Evolutionary conservation across 2,888 invertebrate genomes (phyloP), one percentile per base, ranked within the genome.

Genomic region (Clusia tigrina): DNA sequence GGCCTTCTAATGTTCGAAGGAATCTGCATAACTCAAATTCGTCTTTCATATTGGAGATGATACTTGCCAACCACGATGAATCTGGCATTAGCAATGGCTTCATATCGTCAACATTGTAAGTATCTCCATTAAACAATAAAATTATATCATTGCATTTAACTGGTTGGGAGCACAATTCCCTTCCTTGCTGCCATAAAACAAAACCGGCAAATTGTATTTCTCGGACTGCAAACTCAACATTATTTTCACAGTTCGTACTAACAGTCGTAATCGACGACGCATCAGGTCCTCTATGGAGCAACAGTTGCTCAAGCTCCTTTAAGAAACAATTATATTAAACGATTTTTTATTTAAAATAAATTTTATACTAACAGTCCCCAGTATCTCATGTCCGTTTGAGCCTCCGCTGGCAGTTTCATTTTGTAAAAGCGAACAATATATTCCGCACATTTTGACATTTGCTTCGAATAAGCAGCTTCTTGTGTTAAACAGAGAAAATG

Each of bases 41-140:
- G 25, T 66, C 64, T 64, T 75, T 20, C 54, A 80, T 76, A 32
- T 64, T 24, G 1, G 68, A 62, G 2, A 87, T 62, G 63, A 73
- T 81, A 2, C 85, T 72, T 74, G 87, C 83, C 63, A 90, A 83
- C 68, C 85, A 77, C 69, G 81, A 72, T 1, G 89, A 88, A 74
- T 90, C 90, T 66, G 88, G 85, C 6, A 71, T 76, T 55, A 72
- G 65, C 38, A 57, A 68, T 18, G 85, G 81, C 26, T 85, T 79
- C 9, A 57, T 5, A 1, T 54, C 23, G 23, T 63, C 60, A 71
- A 86, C 67, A 42, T 85, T 88, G 84, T 91, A 96, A 69, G 95
- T 88, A 84, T 98, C 96, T 25, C 96, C 97, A 86, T 97, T 97
- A 86, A 92, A 95, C 22, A 95, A 81, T 60, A 97, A 85, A 59